These are phyloP conservation scores for Drosophila seguyi DNA, from an alignment of 1,140 invertebrate genomes.

Conservation along the genomic window DNA sequence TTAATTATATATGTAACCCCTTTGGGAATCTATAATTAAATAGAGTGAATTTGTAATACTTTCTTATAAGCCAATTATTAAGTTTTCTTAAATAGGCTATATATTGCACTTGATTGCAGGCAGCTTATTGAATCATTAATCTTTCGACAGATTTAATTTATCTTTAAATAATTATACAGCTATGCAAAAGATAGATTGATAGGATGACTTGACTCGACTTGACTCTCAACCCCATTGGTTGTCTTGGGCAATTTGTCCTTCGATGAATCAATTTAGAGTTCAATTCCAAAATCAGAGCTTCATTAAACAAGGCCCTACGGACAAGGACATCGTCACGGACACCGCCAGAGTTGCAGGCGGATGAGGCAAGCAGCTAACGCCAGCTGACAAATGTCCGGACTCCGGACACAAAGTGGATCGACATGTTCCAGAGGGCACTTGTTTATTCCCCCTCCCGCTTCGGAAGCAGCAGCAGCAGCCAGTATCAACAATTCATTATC, in stretches of 20 bases:
- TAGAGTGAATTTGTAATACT: background rate
- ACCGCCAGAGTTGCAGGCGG: background rate
- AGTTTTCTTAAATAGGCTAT: background rate
- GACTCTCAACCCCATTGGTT: slow-evolving; percentile 8
- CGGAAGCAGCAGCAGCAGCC: slow-evolving; percentile 13
- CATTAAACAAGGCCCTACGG: slow-evolving; percentile 23
- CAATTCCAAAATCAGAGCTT: slow-evolving; percentile 46
- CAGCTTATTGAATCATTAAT: background rate
- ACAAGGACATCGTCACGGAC: slow-evolving; percentile 11
- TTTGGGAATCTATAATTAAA: background rate
- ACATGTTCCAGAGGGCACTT: slow-evolving; percentile 26
- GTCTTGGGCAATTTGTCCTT: slow-evolving; percentile 9
- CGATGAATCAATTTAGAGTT: slow-evolving; percentile 35
- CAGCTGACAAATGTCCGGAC: slow-evolving; percentile 41
- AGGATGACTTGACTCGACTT: background rate
- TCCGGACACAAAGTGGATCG: slow-evolving; percentile 21
- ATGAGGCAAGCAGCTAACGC: slow-evolving; percentile 8
- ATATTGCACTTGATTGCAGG: background rate
- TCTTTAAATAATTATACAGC: background rate
- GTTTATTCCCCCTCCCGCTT: slow-evolving; percentile 1
- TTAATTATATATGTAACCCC: background rate
- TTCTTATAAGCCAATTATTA: background rate
- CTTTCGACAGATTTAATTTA: background rate
- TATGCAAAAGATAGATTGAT: background rate
- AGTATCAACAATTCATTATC: slow-evolving; percentile 79